Evolutionary conservation across 92 coral and sea anemone genomes (phyloP).

Genomic region (Phenganax subtilis): DNA sequence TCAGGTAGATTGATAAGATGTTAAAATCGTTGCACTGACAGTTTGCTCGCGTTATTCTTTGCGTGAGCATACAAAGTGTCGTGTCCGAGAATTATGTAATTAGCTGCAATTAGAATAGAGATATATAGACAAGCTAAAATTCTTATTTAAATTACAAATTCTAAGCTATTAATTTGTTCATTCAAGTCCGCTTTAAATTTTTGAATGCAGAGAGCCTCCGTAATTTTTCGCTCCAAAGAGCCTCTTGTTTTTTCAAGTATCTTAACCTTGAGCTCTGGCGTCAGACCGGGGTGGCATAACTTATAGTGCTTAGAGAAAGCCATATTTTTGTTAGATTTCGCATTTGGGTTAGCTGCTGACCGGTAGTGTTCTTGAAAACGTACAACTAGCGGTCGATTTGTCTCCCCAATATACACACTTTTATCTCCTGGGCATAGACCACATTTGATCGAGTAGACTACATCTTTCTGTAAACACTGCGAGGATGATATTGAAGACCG

Average conservation of each 20-base stretch:
- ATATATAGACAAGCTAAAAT: too few species aligned
- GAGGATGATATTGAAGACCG: not conserved
- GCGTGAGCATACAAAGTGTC: too few species aligned
- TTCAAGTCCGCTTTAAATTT: not conserved
- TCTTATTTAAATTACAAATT: not conserved
- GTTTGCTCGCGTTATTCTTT: too few species aligned
- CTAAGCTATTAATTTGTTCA: not conserved
- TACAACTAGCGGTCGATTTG: not conserved
- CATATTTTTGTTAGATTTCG: not conserved
- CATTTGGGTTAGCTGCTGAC: not conserved
- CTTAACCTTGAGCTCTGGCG: not conserved
- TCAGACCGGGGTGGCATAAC: not conserved
- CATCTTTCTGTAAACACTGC: not conserved
- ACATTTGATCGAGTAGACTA: not conserved
- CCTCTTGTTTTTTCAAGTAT: not conserved
- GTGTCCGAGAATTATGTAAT: too few species aligned
- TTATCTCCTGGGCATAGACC: not conserved
- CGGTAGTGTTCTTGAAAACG: slow-evolving; percentile 1
- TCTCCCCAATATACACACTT: not conserved
- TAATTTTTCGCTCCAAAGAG: not conserved
- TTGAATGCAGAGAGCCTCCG: too few species aligned
- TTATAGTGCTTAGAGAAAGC: not conserved
- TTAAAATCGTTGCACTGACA: too few species aligned
- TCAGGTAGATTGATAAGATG: too few species aligned
- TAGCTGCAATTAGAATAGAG: too few species aligned